These are phyloP conservation scores for Danio choprae DNA, from an alignment of 2,797 vertebrate genomes.

Conservation along the genomic window DNA sequence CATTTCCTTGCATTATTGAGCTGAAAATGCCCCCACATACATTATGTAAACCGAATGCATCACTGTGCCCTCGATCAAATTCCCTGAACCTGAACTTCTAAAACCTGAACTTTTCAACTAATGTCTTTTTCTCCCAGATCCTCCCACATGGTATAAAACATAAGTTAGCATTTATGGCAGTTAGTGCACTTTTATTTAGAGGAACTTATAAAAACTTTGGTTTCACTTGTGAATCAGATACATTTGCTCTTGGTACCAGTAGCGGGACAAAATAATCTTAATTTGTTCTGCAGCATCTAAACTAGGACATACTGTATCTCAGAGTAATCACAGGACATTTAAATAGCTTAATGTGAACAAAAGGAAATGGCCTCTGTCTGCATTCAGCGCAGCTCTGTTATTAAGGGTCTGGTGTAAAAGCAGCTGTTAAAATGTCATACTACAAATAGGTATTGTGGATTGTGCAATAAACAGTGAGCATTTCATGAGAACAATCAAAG, in stretches of 20 bases:
- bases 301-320: slow-evolving; percentile 2
- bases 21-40: slow-evolving; percentile 9
- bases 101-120: slow-evolving; percentile 2
- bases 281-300: neutral
- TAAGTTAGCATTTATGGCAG: neutral
- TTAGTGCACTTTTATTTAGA: neutral
- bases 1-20: neutral
- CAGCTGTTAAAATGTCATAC: slow-evolving; percentile 52
- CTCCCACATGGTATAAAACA: slow-evolving; percentile 18
- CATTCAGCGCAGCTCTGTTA: slow-evolving; percentile 36
- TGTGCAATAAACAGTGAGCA: slow-evolving; percentile 51
- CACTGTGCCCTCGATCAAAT: neutral
- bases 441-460: slow-evolving; percentile 37
- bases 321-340: slow-evolving; percentile 1
- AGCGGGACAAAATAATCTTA: slow-evolving; percentile 8
- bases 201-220: neutral
- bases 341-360: slow-evolving; percentile 31
- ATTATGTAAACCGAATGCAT: neutral
- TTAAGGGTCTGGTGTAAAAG: slow-evolving; percentile 33
- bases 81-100: slow-evolving; percentile 3
- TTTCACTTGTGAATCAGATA: neutral
- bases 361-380: slow-evolving; percentile 21
- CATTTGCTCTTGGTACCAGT: neutral
- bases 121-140: slow-evolving; percentile 1
- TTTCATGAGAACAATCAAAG: slow-evolving; percentile 45